A percentile compares a stretch with the other conserved stretches of the same genome.
These are phyloP conservation scores for Lasiommata megera DNA, from an alignment of 2,888 invertebrate genomes.

Conservation along the genomic window DNA sequence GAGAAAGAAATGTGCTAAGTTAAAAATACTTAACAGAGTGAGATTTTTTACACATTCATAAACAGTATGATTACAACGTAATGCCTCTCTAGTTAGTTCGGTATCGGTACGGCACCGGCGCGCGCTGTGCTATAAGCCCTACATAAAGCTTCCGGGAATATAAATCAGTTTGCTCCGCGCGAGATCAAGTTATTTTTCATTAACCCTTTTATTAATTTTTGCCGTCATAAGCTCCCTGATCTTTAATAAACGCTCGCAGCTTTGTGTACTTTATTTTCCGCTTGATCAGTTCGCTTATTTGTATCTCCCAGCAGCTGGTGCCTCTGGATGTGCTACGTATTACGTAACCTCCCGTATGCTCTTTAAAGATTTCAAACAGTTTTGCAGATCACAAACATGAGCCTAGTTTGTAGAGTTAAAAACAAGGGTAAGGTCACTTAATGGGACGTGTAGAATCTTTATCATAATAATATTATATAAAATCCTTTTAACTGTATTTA, in stretches of 20 bases:
- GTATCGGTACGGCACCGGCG: not conserved
- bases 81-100: not conserved
- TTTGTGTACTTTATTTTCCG: slow-evolving; percentile 3
- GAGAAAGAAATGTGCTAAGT: too few relatives aligned
- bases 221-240: slow-evolving; percentile 7
- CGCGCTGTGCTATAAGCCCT: not conserved
- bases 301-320: slow-evolving; percentile 4
- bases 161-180: slow-evolving; percentile 19
- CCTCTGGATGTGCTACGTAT: not conserved
- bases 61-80: too few relatives aligned
- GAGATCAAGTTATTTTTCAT: slow-evolving; percentile 21
- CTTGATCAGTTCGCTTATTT: slow-evolving; percentile 7
- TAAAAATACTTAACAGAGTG: too few relatives aligned
- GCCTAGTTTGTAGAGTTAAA: too few relatives aligned
- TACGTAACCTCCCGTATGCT: not conserved
- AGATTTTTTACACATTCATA: too few relatives aligned
- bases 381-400: too few relatives aligned
- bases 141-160: slow-evolving; percentile 9
- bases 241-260: slow-evolving; percentile 10
- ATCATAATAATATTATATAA: too few relatives aligned
- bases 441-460: too few relatives aligned
- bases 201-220: slow-evolving; percentile 24
- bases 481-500: too few relatives aligned
- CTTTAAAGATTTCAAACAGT: too few relatives aligned
- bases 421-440: too few relatives aligned